phyloP scores from a whole-genome alignment of 1,140 invertebrate genomes.

The Zaprionus vittiger region DNA sequence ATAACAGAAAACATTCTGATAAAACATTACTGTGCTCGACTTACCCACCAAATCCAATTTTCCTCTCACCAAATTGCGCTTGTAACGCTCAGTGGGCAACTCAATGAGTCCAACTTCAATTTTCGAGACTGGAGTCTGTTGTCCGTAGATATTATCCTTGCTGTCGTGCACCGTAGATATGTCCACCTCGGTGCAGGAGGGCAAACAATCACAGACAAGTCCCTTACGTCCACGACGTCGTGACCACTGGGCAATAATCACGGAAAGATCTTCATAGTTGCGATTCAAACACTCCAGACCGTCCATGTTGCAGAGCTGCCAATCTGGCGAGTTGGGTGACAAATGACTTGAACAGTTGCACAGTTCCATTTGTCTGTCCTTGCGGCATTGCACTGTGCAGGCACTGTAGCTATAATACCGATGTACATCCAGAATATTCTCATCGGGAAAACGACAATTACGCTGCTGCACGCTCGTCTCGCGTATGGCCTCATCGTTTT shows the following conservation, averaged over 20 bases:
- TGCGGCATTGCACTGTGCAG: conserved; percentile 89
- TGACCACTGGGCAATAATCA: conserved; percentile 85
- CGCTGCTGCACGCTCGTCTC: conserved; percentile 86
- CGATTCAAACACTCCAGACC: conserved; percentile 87
- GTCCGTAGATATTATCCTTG: conserved; percentile 79
- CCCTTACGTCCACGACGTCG: conserved; percentile 81
- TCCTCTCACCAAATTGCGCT: conserved; percentile 87
- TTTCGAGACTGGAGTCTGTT: conserved; percentile 80
- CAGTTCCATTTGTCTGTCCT: conserved; percentile 86
- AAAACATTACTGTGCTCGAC: conserved; percentile 22
- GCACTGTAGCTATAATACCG: conserved; percentile 88
- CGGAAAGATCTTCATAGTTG: conserved; percentile 87
- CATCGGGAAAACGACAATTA: conserved; percentile 87
- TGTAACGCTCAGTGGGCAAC: conserved; percentile 87
- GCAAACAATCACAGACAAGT: conserved; percentile 87
- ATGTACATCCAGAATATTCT: conserved; percentile 87
- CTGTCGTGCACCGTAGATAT: conserved; percentile 86
- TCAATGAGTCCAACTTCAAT: conserved; percentile 86
- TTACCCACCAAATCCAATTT: conserved; percentile 88
- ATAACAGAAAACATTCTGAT: not conserved
- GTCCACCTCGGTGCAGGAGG: conserved; percentile 88
- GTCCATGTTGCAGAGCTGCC: conserved; percentile 86
- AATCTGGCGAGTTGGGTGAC: conserved; percentile 86
- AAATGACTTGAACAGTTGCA: conserved; percentile 89
- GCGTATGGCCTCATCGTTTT: conserved; percentile 86